Conservation (phyloP, 2,888 invertebrate species). For the Prenolepis imparis region DNA sequence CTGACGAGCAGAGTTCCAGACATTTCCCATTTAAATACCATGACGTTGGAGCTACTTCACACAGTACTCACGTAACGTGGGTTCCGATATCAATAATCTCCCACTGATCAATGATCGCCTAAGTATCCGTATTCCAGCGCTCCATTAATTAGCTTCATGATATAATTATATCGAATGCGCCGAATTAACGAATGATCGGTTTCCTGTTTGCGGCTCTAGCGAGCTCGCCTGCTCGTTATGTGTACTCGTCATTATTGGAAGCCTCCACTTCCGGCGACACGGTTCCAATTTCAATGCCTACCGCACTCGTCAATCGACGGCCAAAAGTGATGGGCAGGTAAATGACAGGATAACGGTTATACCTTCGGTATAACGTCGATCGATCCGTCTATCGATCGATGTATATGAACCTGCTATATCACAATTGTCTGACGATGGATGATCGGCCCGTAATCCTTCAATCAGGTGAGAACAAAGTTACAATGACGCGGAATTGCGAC, state of each 20-base stretch:
- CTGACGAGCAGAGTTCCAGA: constrained; percentile 14
- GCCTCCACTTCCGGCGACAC: constrained; percentile 69
- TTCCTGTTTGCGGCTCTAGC: constrained; percentile 43
- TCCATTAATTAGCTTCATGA: constrained; percentile 38
- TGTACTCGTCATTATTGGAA: constrained; percentile 52
- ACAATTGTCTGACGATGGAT: constrained; percentile 10
- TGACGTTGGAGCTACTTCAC: neutral
- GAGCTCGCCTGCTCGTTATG: constrained; percentile 34
- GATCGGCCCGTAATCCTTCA: neutral
- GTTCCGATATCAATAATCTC: constrained; percentile 23
- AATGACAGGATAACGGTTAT: constrained; percentile 59
- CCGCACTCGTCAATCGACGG: constrained; percentile 41
- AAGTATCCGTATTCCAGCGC: neutral
- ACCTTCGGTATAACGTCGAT: constrained; percentile 48
- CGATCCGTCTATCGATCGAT: constrained; percentile 37
- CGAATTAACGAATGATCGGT: constrained; percentile 42
- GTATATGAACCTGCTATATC: constrained; percentile 3
- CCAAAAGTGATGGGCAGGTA: constrained; percentile 57
- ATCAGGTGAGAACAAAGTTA: constrained; percentile 4
- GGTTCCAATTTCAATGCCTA: constrained; percentile 70
- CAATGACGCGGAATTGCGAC: neutral
- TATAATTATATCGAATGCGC: constrained; percentile 27
- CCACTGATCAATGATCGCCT: neutral
- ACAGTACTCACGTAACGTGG: neutral
- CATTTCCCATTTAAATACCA: constrained; percentile 29